Evolutionary conservation across 2,113 vertebrate genomes (phyloP), one percentile per base, ranked within the genome.

Genomic region (Phycodurus eques): DNA sequence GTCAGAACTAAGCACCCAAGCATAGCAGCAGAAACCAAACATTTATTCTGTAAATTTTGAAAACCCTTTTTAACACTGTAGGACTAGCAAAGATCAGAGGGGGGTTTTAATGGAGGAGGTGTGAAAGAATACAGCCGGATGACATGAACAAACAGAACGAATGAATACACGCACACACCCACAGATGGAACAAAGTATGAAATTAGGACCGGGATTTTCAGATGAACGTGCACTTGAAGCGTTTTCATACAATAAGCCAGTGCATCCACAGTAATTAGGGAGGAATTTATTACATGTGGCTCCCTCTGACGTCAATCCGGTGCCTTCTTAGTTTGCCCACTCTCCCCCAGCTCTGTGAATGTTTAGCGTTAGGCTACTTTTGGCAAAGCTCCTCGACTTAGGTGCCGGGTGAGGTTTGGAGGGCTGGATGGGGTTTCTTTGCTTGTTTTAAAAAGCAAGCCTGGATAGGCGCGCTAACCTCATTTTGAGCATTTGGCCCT

Each of bases 271-370:
- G 78, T 87, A 88, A 91, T 93, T 92, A 93, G 84, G 80, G 87
- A 91, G 88, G 88, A 92, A 92, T 90, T 79, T 89, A 90, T 92
- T 87, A 90, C 91, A 92, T 92, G 89, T 91, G 92, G 91, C 83
- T 89, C 87, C 79, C 89, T 91, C 91, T 93, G 93, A 93, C 92
- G 92, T 94, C 91, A 93, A 93, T 87, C 78, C 78, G 87, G 88
- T 89, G 92, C 89, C 90, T 90, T 92, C 90, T 87, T 84, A 90
- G 82, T 85, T 80, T 86, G 82, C 86, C 85, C 83, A 88, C 77
- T 86, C 83, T 88, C 83, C 79, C 68, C 75, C 76, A 22, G 75
- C 14, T 68, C 80, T 81, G 74, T 79, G 83, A 86, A 86, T 88
- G 81, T 88, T 89, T 89, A 89, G 86, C 75, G 80, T 85, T 85